Evolutionary conservation across 2,888 invertebrate genomes (phyloP), one percentile per base, ranked within the genome.

Genomic region (Sclerodermus sp.): DNA sequence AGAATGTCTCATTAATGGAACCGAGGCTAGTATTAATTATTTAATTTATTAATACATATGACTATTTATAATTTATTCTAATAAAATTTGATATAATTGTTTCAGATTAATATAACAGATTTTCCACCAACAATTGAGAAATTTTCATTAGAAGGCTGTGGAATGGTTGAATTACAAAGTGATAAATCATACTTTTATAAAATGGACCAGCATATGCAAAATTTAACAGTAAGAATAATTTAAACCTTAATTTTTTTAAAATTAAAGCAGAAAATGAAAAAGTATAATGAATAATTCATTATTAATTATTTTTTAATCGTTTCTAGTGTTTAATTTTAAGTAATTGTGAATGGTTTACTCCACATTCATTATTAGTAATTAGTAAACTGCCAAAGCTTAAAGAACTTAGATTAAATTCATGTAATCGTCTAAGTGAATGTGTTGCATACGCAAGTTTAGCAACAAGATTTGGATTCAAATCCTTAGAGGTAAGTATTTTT

Each of bases 391-490:
- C 81, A 1, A 74, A 79, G 5, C 79, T 92, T 18, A 82, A 83
- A 36, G 82, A 84, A 34, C 79, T 92, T 4, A 81, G 84, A 47
- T 75, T 89, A 58, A 81, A 84, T 37, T 85, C 87, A 34, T 92
- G 91, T 66, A 77, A 76, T 47, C 81, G 85, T 42, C 77, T 91
- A 55, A 82, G 83, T 0, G 88, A 90, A 72, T 88, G 87, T 66
- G 85, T 89, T 13, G 89, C 90, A 0, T 91, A 91, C 74, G 85
- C 89, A 0, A 88, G 89, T 67, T 83, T 92, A 49, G 86, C 90
- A 0, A 83, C 87, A 0, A 78, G 87, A 60, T 87, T 87, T 69
- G 91, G 91, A 0, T 91, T 87, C 73, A 81, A 81, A 60, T 73
- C 79, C 1, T 74, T 89, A 1, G 78, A 81, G 81, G 85, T 85